Evolutionary conservation across 2,888 invertebrate species (phyloP).

Genomic region (Andrena haemorrhoa): DNA sequence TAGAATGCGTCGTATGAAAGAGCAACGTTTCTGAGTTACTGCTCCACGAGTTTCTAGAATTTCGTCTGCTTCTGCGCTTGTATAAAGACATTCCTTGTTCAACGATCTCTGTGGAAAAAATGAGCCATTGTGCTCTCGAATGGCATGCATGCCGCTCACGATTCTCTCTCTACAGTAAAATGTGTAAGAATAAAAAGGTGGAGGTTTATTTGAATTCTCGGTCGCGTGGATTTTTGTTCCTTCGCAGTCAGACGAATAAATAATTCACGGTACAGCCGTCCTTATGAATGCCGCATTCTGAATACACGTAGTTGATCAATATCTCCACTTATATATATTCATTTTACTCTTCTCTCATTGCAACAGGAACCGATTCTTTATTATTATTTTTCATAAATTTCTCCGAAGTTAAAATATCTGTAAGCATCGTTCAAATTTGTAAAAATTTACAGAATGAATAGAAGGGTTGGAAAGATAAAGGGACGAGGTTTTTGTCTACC

Average conservation of each 20-base stretch:
- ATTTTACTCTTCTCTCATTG: background rate
- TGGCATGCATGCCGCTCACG: background rate
- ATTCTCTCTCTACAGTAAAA: background rate
- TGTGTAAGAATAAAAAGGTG: constrained; percentile 8
- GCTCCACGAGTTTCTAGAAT: background rate
- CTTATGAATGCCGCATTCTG: background rate
- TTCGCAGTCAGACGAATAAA: constrained; percentile 33
- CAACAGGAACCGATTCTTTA: background rate
- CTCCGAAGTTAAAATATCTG: too few species aligned
- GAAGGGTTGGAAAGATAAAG: too few species aligned
- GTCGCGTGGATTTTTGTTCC: constrained; percentile 16
- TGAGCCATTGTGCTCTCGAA: background rate
- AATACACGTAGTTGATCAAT: constrained; percentile 5
- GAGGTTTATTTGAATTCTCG: constrained; percentile 36
- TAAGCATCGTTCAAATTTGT: too few species aligned
- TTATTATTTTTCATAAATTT: background rate
- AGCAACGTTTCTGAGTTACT: background rate
- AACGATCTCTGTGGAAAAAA: constrained; percentile 12
- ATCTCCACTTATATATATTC: background rate
- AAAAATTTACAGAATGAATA: too few species aligned
- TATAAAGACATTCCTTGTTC: constrained; percentile 3
- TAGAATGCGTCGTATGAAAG: background rate
- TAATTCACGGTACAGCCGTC: constrained; percentile 21
- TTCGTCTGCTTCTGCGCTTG: background rate
- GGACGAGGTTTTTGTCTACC: too few species aligned